Percentiles rank a stretch among this genome's conserved stretches.
Evolutionary conservation across 2,113 vertebrate species (phyloP).

Genomic region (Struthidea cinerea): DNA sequence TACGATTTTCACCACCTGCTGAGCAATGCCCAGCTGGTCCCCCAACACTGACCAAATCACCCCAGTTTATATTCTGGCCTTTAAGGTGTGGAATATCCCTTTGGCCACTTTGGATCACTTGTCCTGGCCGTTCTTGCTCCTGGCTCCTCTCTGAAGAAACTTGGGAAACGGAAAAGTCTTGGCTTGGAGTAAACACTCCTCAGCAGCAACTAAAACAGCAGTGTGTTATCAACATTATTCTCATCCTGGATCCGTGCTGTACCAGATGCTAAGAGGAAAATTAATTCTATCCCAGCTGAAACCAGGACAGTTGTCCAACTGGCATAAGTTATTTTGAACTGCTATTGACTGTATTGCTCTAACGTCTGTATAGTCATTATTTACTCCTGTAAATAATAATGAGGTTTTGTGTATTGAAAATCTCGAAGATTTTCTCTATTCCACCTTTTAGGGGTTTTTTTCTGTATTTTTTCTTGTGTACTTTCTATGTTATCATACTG

Average conservation of each 20-base stretch:
- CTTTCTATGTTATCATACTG: background rate
- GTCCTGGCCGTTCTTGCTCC: background rate
- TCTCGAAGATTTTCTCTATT: background rate
- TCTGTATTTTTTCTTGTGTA: background rate
- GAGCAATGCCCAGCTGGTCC: background rate
- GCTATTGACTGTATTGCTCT: background rate
- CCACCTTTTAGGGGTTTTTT: background rate
- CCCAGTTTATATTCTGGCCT: background rate
- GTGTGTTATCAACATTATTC: background rate
- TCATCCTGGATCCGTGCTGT: background rate
- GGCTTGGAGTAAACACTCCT: background rate
- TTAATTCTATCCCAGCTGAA: background rate
- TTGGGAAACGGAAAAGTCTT: background rate
- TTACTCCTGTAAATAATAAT: slow-evolving; percentile 6
- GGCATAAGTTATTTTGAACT: background rate
- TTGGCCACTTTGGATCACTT: background rate
- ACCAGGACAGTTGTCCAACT: background rate
- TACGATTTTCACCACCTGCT: background rate
- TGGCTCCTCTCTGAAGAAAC: background rate
- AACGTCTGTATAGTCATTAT: background rate
- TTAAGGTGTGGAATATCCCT: background rate
- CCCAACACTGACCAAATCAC: background rate
- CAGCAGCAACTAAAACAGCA: background rate
- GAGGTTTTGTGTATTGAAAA: background rate
- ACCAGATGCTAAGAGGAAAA: background rate